A percentile compares a stretch with the other conserved stretches of the same genome.
Conservation (phyloP, 2,797 vertebrate genomes). For the Neopelma chrysocephalum region DNA sequence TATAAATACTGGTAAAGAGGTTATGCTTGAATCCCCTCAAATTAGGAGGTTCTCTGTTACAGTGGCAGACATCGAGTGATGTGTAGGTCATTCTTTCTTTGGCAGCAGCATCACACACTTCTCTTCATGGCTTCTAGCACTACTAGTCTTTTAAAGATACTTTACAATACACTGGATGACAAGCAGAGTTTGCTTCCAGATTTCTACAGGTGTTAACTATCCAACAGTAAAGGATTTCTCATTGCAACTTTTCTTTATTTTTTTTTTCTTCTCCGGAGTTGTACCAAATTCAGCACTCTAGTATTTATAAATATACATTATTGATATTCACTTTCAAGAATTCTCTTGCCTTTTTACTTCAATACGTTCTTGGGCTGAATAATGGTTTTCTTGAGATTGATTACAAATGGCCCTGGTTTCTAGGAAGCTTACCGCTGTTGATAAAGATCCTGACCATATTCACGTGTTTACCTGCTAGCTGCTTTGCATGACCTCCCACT, state of each 20-base stretch:
- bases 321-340: background rate
- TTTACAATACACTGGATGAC: background rate
- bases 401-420: background rate
- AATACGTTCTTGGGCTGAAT: background rate
- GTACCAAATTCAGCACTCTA: background rate
- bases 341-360: background rate
- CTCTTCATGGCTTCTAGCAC: background rate
- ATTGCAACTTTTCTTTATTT: background rate
- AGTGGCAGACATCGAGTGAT: background rate
- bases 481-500: conserved; percentile 65
- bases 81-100: background rate
- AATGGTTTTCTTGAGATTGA: background rate
- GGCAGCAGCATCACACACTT: background rate
- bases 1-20: background rate
- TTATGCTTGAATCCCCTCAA: background rate
- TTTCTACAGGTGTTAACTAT: background rate
- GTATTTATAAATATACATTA: background rate
- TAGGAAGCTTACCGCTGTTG: background rate
- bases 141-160: background rate
- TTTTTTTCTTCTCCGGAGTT: background rate
- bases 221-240: background rate
- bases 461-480: conserved; percentile 75
- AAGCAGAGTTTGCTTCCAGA: background rate
- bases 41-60: background rate
- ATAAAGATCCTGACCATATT: background rate